A percentile compares a stretch with the other conserved stretches of the same genome.
phyloP scores from a whole-genome alignment of 2,113 vertebrate species.

The Kryptolebias marmoratus region DNA sequence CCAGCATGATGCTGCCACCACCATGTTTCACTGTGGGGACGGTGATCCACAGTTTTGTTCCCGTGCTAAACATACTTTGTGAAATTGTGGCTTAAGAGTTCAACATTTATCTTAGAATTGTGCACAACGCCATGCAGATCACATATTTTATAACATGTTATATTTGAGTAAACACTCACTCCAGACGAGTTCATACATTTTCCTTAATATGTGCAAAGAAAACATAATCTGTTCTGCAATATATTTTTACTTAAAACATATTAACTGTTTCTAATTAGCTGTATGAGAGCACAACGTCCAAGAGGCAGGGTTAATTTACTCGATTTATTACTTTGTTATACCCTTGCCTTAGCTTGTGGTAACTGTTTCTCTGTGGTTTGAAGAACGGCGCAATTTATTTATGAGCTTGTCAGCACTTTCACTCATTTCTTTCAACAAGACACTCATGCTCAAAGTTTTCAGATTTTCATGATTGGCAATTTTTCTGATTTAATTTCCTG shows the following conservation, averaged over 20 bases:
- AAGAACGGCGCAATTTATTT: neutral
- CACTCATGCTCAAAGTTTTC: constrained; percentile 1
- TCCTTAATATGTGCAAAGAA: neutral
- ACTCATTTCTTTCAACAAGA: constrained; percentile 13
- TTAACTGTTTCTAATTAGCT: neutral
- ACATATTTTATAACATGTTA: too few species aligned
- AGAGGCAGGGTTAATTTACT: neutral
- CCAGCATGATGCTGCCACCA: too few species aligned
- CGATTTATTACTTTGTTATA: constrained; percentile 16
- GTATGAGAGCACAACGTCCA: neutral
- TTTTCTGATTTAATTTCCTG: constrained; percentile 25
- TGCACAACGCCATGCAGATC: too few species aligned
- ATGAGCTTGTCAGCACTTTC: constrained; percentile 8
- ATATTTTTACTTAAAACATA: neutral
- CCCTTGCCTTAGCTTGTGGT: neutral
- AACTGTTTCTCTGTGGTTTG: neutral
- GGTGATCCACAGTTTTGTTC: too few species aligned
- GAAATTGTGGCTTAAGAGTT: too few species aligned
- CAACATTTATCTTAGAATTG: too few species aligned
- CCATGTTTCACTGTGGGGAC: too few species aligned
- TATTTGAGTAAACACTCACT: too few species aligned
- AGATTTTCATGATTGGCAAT: constrained; percentile 22
- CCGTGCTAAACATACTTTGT: too few species aligned
- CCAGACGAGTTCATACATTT: too few species aligned
- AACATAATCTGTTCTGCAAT: neutral